These are phyloP conservation scores for Sceloporus undulatus DNA, from an alignment of 2,113 vertebrate genomes.

Conservation along the genomic window DNA sequence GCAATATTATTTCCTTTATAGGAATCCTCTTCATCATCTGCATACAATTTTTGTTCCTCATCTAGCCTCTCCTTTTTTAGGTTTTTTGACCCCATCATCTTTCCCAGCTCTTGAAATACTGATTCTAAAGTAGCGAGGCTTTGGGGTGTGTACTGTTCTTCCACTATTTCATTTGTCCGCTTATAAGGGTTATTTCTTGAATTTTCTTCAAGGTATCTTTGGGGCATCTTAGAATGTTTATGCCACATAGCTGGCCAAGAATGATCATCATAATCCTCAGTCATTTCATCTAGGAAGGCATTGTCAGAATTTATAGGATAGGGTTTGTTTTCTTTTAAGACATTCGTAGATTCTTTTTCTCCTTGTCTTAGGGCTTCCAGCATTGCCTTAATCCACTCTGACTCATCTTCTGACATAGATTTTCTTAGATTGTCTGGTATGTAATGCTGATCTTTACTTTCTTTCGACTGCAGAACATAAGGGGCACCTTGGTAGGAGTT, in stretches of 20 bases:
- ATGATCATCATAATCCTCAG: constrained; percentile 85
- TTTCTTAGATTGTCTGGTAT: constrained; percentile 69
- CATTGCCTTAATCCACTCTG: constrained; percentile 88
- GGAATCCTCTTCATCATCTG: constrained; percentile 85
- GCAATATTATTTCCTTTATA: constrained; percentile 87
- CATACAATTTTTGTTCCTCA: constrained; percentile 84
- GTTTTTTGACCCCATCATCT: constrained; percentile 78
- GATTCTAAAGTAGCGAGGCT: constrained; percentile 94
- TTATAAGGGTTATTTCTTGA: constrained; percentile 90
- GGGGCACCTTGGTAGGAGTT: constrained; percentile 81
- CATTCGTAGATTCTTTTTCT: constrained; percentile 79
- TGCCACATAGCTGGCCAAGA: constrained; percentile 80
- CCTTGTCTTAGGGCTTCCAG: constrained; percentile 87
- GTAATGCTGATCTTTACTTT: constrained; percentile 77
- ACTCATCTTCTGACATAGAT: constrained; percentile 85
- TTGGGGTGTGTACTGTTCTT: constrained; percentile 94
- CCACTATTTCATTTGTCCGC: constrained; percentile 94
- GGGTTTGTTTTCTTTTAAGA: constrained; percentile 77
- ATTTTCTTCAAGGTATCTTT: constrained; percentile 85
- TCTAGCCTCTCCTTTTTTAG: constrained; percentile 83
- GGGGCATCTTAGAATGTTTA: constrained; percentile 80
- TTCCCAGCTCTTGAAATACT: constrained; percentile 93
- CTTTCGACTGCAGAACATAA: constrained; percentile 80
- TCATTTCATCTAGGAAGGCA: constrained; percentile 66
- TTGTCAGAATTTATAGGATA: constrained; percentile 80